A percentile compares a stretch with the other conserved stretches of the same genome.
Conservation (phyloP, 2,797 vertebrate species). For the Triplophysa bombifrons region DNA sequence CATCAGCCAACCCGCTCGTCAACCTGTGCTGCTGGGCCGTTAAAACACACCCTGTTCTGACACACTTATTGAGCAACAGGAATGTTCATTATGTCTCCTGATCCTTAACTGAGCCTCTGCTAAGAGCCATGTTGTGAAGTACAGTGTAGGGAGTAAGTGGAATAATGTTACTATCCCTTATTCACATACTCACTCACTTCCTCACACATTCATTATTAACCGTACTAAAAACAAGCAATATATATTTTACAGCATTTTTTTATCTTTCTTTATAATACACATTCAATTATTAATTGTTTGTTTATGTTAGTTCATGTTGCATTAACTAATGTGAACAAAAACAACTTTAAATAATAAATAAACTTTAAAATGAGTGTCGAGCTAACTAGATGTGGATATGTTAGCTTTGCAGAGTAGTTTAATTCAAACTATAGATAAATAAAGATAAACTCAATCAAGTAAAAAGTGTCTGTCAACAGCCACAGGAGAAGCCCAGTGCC, state of each 20-base stretch:
- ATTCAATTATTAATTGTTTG: too few species aligned
- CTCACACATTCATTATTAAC: too few species aligned
- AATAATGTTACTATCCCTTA: too few species aligned
- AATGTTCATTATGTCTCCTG: not conserved
- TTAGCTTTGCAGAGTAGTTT: not conserved
- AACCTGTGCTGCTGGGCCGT: not conserved
- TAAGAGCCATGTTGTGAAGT: too few species aligned
- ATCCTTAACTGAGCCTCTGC: not conserved
- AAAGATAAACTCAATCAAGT: not conserved
- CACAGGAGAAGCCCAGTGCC: not conserved
- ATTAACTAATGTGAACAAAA: too few species aligned
- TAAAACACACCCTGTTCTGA: conserved; percentile 13
- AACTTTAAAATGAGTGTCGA: not conserved
- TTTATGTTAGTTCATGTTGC: too few species aligned
- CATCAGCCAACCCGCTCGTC: not conserved
- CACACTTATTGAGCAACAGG: not conserved
- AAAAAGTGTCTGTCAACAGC: not conserved
- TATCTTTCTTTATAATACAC: too few species aligned
- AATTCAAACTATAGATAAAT: not conserved
- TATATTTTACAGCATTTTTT: too few species aligned
- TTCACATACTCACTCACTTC: too few species aligned
- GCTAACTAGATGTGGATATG: not conserved
- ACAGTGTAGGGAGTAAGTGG: too few species aligned
- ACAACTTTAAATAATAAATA: too few species aligned
- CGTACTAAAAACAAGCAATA: too few species aligned